Evolutionary conservation across 1,140 invertebrate genomes (phyloP), one percentile per base, ranked within the genome.

Genomic region (Ditylenchus dipsaci): DNA sequence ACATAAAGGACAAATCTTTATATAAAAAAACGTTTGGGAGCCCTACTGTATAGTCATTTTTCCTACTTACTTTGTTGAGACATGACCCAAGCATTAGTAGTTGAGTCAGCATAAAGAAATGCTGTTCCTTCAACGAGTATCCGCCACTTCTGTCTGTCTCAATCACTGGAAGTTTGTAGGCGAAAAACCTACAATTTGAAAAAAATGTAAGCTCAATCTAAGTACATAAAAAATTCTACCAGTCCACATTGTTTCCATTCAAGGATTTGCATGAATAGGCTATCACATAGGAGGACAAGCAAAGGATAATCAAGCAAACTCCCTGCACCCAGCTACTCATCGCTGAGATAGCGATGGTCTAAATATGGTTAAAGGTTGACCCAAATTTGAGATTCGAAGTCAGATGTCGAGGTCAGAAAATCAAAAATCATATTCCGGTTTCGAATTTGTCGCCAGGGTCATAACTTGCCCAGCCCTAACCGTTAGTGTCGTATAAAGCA

Each of bases 161-260:
- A 47, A 45, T 71, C 43, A 68, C 68, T 15, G 72, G 72, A 42
- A 74, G 59, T 76, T 74, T 74, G 49, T 75, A 74, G 8, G 66
- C 73, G 0, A 69, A 56, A 59, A 70, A 70, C 68, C 68, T 69
- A 38, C 11, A n/a, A n/a, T n/a, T n/a, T n/a, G 33, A 38, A 71
- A 1, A 53, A 21, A 17, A 5, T 53, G 23, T 53, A 15, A 53
- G 3, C 23, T 5, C 23, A 53, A 53, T 13, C 43, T 7, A 53
- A 53, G 15, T 26, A 53, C 23, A 53, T 57, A 23, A 26, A 57
- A 56, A 30, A 30, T 3, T 26, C 63, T 65, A 76, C 72, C 72
- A 74, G 27, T 74, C 72, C 30, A 74, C 72, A 59, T 75, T 47
- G 13, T 42, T 57, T 5, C 72, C 72, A 38, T 27, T 53, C 7